These are phyloP conservation scores for Metaphire vulgaris DNA, from an alignment of 1,140 invertebrate species.

Conservation along the genomic window DNA sequence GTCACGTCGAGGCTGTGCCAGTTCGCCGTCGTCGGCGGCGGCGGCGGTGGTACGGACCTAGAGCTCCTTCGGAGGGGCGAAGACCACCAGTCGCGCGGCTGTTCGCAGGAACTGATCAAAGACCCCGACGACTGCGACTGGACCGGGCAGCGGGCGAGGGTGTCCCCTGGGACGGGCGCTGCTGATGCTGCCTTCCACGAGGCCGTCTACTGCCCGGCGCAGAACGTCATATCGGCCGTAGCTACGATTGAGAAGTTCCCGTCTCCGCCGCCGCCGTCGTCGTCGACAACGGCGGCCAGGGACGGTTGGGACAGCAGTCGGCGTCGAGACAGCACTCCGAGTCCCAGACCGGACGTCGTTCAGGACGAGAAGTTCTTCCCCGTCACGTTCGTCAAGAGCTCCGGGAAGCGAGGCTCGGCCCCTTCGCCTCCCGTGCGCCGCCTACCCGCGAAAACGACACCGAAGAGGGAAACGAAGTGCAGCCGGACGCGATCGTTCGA, in stretches of 20 bases:
- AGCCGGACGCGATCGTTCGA: background rate
- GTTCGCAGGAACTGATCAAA: too few relatives aligned
- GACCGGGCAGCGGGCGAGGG: background rate
- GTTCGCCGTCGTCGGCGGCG: background rate
- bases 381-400: background rate
- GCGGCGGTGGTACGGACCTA: background rate
- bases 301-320: background rate
- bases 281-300: too few relatives aligned
- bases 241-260: background rate
- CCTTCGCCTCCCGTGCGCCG: background rate
- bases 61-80: too few relatives aligned
- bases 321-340: conserved; percentile 20
- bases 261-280: background rate
- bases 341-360: conserved; percentile 27
- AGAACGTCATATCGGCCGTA: background rate
- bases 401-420: background rate
- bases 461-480: background rate
- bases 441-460: background rate
- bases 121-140: background rate
- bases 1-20: background rate
- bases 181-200: too few relatives aligned
- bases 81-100: too few relatives aligned
- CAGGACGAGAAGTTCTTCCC: conserved; percentile 27
- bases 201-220: background rate
- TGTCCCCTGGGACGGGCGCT: too few relatives aligned